phyloP scores from a whole-genome alignment of 2,113 vertebrate species.

The Sinocyclocheilus anshuiensis region DNA sequence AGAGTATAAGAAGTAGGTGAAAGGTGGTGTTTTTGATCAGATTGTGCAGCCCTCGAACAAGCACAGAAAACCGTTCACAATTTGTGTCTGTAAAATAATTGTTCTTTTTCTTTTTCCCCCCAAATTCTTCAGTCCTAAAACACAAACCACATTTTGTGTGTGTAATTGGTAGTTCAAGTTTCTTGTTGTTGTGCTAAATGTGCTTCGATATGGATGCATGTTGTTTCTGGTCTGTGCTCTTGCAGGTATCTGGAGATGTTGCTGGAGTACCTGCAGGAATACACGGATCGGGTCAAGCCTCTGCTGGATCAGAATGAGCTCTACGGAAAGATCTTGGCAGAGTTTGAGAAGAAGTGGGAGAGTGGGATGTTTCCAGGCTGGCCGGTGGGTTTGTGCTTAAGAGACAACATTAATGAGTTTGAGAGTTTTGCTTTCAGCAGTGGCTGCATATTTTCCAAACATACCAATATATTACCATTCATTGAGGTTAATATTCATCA shows the following conservation, averaged over 20 bases:
- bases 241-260: conserved; percentile 95
- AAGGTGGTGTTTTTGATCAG: not conserved
- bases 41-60: too few species aligned
- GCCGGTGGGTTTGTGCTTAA: conserved; percentile 80
- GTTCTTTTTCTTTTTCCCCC: too few species aligned
- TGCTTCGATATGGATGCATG: not conserved
- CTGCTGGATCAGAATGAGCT: conserved; percentile 96
- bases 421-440: not conserved
- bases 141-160: too few species aligned
- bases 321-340: conserved; percentile 89
- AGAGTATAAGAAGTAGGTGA: conserved; percentile 89
- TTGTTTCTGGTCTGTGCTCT: not conserved
- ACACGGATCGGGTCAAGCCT: conserved; percentile 94
- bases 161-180: too few species aligned
- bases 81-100: too few species aligned
- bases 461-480: not conserved
- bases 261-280: conserved; percentile 95
- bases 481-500: not conserved
- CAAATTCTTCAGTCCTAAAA: too few species aligned
- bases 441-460: not conserved
- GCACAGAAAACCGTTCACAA: too few species aligned
- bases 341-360: conserved; percentile 99
- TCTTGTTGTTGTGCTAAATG: not conserved
- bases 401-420: not conserved
- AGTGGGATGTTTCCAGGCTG: conserved; percentile 93